Base-by-base conservation (phyloP, 1,140 invertebrate genomes). In the Cydia strobilella region DNA sequence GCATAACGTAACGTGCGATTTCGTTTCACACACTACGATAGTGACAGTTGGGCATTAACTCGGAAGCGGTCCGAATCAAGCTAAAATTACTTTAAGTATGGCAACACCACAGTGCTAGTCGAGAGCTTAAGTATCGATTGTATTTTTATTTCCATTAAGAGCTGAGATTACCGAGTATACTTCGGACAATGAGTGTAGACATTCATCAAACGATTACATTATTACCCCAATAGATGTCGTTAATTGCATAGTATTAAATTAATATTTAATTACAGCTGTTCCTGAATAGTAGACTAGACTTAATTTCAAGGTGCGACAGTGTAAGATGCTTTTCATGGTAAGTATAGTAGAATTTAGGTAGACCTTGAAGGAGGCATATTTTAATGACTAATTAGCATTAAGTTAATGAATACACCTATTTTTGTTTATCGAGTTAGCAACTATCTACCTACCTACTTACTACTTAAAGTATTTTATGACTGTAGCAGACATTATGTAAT, bases 1-100 rank as follows among this genome's bases (percentile, higher is more conserved):
- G 81, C 86, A 83, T 86, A 90, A 78, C 83, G 74, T 83, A 86
- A 84, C 86, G 82, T 89, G 87, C 87, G 85, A 91, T 92, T 91
- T 90, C 84, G 81, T 89, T 88, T 85, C 77, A 79, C 80, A 83
- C 81, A 82, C 79, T 86, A 82, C 82, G 83, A 85, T 85, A 80
- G 80, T 86, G 84, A 91, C 89, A 91, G 87, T 80, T 75, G 69
- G 27, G 76, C 72, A 76, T 75, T 80, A 77, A 77, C 73, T 82
- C 75, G 72, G 39, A 72, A 72, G 15, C 31, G 31, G 39, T 72
- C 71, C 71, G 71, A 72, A 23, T 72, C 23, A 7, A 25, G 23
- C 71, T 51, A 69, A 69, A 69, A 18, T 27, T 48, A 77, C 79
- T 79, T 80, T 79, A 77, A 35, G 62, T 73, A 83, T 85, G 82